Conservation (phyloP, 2,888 invertebrate species). For the Taenaris catops region DNA sequence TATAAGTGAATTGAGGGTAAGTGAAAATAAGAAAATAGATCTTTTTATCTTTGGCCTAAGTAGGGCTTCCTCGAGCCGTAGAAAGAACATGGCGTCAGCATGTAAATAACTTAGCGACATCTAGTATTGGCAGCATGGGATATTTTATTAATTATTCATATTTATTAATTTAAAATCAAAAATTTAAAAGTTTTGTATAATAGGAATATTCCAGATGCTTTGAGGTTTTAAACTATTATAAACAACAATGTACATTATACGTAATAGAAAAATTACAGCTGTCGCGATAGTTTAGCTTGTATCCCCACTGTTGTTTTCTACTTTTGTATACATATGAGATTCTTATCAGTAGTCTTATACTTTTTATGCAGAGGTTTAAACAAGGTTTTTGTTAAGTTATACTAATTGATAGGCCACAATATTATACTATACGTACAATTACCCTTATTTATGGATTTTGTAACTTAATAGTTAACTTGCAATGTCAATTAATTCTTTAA, state of each 20-base stretch:
- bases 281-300: slow-evolving; percentile 19
- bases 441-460: no score
- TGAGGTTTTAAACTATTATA: no score
- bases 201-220: background rate
- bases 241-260: slow-evolving; percentile 7
- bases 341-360: no score
- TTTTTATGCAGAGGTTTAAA: no score
- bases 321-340: no score
- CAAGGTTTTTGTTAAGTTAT: no score
- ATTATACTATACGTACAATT: no score
- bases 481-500: no score
- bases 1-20: slow-evolving; percentile 73
- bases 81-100: slow-evolving; percentile 76
- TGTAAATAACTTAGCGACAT: slow-evolving; percentile 71
- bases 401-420: no score
- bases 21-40: slow-evolving; percentile 40
- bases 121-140: slow-evolving; percentile 34
- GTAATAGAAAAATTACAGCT: slow-evolving; percentile 28
- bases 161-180: no score
- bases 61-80: slow-evolving; percentile 61
- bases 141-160: slow-evolving; percentile 18
- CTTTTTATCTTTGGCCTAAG: slow-evolving; percentile 34
- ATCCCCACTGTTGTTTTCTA: slow-evolving; percentile 15
- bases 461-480: no score
- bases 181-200: no score